Conservation (phyloP, 2,113 vertebrate genomes). For the Saccopteryx bilineata region DNA sequence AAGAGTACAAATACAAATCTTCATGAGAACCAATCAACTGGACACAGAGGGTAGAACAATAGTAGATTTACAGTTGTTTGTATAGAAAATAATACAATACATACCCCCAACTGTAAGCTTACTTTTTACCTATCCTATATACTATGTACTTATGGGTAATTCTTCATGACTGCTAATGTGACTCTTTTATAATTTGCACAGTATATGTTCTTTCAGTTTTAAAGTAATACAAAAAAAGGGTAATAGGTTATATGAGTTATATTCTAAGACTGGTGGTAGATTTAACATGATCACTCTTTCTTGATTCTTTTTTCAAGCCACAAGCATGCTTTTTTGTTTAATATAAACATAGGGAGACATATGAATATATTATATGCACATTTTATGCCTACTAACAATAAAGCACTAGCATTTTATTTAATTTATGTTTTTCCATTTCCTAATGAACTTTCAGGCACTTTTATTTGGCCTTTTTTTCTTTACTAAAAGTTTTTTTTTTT, state of each 20-base stretch:
- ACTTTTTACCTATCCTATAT: neutral
- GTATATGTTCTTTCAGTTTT: constrained; percentile 23
- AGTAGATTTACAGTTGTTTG: neutral
- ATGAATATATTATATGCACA: neutral
- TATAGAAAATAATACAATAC: neutral
- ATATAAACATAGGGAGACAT: neutral
- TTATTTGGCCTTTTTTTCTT: neutral
- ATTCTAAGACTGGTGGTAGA: neutral
- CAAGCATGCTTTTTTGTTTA: neutral
- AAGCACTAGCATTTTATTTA: neutral
- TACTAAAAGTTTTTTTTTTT: neutral
- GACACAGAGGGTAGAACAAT: neutral
- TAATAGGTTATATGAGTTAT: neutral
- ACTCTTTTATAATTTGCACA: neutral
- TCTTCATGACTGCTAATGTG: neutral
- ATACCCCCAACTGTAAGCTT: neutral
- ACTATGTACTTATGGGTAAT: neutral
- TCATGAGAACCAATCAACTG: neutral
- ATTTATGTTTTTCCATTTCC: constrained; percentile 17
- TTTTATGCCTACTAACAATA: neutral
- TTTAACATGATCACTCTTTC: neutral
- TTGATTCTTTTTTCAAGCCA: neutral
- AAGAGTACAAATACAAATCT: neutral
- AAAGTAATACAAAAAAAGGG: neutral
- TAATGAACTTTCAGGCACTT: neutral